Base-by-base conservation (phyloP, 1,140 invertebrate genomes). In the Leptopilina boulardi region DNA sequence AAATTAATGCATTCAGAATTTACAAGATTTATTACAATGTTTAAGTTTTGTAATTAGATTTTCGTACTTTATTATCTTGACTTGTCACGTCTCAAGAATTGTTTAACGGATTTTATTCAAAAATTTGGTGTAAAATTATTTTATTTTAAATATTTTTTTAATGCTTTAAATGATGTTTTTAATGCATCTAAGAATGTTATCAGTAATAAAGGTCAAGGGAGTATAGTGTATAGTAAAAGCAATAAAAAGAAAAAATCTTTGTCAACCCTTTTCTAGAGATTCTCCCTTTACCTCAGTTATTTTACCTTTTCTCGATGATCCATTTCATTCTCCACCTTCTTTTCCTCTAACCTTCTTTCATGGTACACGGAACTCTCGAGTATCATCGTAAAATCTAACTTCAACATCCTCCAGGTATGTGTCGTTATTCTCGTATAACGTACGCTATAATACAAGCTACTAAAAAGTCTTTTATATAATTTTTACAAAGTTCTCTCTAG, bases 401-500 rank as follows among this genome's bases (percentile, higher is more conserved):
- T 59, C 19, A 59, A 26, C 11, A 30, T 26, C 23, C 5, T 26
- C 19, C 13, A 9, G 21, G 56, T 59, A 59, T 59, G 23, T 59
- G 56, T 59, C n/a, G 54, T 56, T 56, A 56, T 23, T 23, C 54
- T 56, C 19, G 10, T 56, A 56, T n/a, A n/a, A n/a, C n/a, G n/a
- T n/a, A n/a, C n/a, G 54, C 19, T 18, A 56, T 21, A 19, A 56
- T 9, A 56, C 54, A 13, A 26, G 56, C 23, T 15, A 59, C 23
- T 59, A 21, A 59, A 59, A 59, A 59, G 1, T 1, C 8, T 13
- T 1, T 3, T 26, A 13, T 26, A 23, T 13, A 21, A 26, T 59
- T 59, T 59, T 26, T 9, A 59, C 11, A 26, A 59, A 15, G 19
- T 56, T 56, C 9, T 56, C 10, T 42, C 9, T 42, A 13, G 9